Evolutionary conservation across 2,797 vertebrate genomes (phyloP).

Genomic region (Danio albolineatus): DNA sequence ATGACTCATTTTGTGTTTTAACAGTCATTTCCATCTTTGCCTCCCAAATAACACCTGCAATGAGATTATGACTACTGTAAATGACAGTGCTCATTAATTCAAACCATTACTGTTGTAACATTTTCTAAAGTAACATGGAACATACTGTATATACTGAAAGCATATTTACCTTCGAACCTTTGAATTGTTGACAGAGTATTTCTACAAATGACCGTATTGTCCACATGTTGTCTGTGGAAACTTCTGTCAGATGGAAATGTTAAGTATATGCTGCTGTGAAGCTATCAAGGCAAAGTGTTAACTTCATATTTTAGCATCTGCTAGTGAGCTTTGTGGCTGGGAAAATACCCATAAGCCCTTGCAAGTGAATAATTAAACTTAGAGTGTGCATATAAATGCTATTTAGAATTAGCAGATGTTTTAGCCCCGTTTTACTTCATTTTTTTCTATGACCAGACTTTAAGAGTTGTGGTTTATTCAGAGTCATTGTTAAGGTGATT

Average conservation of each 20-base stretch:
- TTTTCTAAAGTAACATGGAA: neutral
- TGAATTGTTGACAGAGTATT: neutral
- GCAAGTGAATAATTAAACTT: slow-evolving; percentile 20
- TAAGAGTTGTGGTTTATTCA: slow-evolving; percentile 16
- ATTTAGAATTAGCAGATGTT: slow-evolving; percentile 22
- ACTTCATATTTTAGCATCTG: slow-evolving; percentile 1
- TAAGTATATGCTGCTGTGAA: neutral
- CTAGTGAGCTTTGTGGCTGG: neutral
- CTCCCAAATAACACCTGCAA: neutral
- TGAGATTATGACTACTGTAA: neutral
- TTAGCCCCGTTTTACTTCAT: neutral
- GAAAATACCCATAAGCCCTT: slow-evolving; percentile 11
- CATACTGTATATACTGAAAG: neutral
- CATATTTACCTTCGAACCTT: neutral
- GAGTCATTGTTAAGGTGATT: slow-evolving; percentile 21
- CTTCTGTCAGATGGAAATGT: neutral
- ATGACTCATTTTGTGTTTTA: neutral
- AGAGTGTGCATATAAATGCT: slow-evolving; percentile 24
- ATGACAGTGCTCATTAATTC: neutral
- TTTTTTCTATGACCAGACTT: neutral
- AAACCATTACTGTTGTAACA: neutral
- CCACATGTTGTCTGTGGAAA: slow-evolving; percentile 8
- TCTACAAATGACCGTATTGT: neutral
- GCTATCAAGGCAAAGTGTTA: slow-evolving; percentile 17
- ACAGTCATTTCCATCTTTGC: neutral